phyloP scores from a whole-genome alignment of 1,140 invertebrate genomes.

The Caenorhabditis brenneri region DNA sequence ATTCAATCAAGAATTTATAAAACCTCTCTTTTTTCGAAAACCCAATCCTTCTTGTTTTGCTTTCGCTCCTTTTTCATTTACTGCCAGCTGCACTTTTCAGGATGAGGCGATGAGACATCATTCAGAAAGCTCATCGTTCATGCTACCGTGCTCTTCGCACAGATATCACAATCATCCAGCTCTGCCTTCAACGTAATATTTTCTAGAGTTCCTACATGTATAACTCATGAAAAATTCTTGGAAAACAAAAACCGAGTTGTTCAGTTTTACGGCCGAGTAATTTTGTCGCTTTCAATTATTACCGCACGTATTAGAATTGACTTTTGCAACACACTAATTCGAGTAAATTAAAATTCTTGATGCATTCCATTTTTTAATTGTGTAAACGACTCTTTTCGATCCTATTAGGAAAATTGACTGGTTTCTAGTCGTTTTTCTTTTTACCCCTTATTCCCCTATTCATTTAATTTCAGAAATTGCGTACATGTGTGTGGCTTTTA shows the following conservation, averaged over 20 bases:
- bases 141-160: conserved; percentile 25
- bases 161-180: conserved; percentile 20
- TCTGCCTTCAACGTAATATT: conserved; percentile 1
- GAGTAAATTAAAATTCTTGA: not conserved
- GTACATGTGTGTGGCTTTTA: conserved; percentile 25
- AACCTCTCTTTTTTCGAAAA: not conserved
- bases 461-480: conserved; percentile 23
- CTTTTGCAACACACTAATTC: not conserved
- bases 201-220: no score
- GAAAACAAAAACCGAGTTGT: no score
- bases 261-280: no score
- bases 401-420: not conserved
- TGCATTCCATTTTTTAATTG: not conserved
- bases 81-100: not conserved
- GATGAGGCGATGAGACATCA: conserved; percentile 16
- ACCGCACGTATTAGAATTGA: no score
- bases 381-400: not conserved
- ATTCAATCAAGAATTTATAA: not conserved
- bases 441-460: not conserved
- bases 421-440: not conserved
- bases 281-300: no score
- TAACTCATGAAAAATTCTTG: no score
- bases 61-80: not conserved
- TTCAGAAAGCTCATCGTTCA: conserved; percentile 1
- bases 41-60: not conserved